These are phyloP conservation scores for Ashinkailepas kermadecensis DNA, from an alignment of 2,888 invertebrate species.

Conservation along the genomic window DNA sequence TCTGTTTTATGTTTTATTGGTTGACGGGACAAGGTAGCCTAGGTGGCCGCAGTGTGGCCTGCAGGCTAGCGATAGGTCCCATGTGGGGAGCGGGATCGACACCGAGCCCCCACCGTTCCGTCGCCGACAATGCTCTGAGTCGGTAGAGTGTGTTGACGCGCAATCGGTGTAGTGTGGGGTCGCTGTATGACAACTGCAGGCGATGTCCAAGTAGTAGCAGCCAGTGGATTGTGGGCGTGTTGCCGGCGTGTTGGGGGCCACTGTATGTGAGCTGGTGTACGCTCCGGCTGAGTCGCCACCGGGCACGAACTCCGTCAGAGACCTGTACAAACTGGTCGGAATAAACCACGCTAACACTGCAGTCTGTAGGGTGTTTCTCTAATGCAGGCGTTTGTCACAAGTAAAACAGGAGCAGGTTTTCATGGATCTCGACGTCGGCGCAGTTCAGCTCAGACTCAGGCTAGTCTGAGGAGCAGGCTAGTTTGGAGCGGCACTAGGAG, in stretches of 20 bases:
- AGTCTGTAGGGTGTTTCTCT: background rate
- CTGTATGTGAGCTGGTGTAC: no score
- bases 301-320: background rate
- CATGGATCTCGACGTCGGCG: background rate
- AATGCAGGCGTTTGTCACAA: background rate
- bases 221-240: background rate
- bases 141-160: no score
- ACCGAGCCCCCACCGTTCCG: no score
- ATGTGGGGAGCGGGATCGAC: no score
- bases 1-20: background rate
- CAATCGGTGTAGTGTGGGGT: no score
- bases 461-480: background rate
- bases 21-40: background rate
- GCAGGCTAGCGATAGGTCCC: background rate
- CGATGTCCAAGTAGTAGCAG: no score
- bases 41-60: background rate
- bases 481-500: background rate
- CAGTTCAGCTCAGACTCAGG: background rate
- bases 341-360: background rate
- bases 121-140: no score
- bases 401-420: no score
- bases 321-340: background rate
- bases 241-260: background rate
- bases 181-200: no score
- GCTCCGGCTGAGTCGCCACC: no score